Percentiles rank a stretch among this genome's conserved stretches.
Conservation (phyloP, 2,113 vertebrate species). For the Silurus meridionalis region DNA sequence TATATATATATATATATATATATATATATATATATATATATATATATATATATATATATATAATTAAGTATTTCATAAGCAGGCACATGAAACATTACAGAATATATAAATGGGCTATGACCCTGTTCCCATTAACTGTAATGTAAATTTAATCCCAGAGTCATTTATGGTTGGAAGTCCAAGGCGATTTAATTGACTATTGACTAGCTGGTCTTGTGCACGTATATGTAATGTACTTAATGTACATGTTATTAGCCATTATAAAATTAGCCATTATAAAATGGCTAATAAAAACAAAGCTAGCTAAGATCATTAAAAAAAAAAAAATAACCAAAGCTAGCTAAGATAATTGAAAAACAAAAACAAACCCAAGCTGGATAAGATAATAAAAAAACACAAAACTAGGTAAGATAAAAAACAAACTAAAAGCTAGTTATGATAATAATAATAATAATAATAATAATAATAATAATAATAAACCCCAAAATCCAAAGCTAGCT, state of each 20-base stretch:
- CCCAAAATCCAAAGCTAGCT: too few relatives aligned
- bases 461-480: too few relatives aligned
- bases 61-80: too few relatives aligned
- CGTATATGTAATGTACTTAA: not conserved
- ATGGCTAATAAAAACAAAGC: not conserved
- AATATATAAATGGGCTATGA: not conserved
- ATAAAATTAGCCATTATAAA: too few relatives aligned
- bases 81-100: not conserved
- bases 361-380: not conserved
- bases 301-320: not conserved
- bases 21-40: too few relatives aligned
- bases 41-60: too few relatives aligned
- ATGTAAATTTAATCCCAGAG: not conserved
- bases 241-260: too few relatives aligned
- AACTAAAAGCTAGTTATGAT: constrained; percentile 14
- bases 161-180: not conserved
- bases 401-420: constrained; percentile 11
- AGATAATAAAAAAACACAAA: not conserved
- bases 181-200: not conserved
- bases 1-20: too few relatives aligned
- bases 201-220: not conserved
- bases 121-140: not conserved
- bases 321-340: not conserved
- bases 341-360: not conserved
- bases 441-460: not conserved